These are phyloP conservation scores for Bombylius major DNA, from an alignment of 2,888 invertebrate species.

Conservation along the genomic window DNA sequence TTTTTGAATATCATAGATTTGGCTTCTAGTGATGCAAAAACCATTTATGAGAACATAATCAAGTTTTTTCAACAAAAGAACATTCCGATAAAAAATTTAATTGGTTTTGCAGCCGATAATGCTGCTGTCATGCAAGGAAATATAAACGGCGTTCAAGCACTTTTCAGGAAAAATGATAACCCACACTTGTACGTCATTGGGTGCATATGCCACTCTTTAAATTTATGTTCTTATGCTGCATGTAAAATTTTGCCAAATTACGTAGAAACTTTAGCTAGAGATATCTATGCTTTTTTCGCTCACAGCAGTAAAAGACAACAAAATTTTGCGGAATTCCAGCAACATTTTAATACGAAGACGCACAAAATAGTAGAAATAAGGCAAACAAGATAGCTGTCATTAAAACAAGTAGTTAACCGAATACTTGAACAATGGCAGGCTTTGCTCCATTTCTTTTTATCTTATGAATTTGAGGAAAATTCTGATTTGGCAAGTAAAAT, in stretches of 20 bases:
- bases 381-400: conserved; percentile 21
- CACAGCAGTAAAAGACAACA: conserved; percentile 20
- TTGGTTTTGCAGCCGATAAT: too few relatives aligned
- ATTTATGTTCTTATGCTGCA: conserved; percentile 17
- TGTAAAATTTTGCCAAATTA: conserved; percentile 17
- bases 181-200: conserved; percentile 19
- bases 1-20: too few relatives aligned
- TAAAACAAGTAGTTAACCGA: conserved; percentile 14
- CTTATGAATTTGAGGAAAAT: background rate
- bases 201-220: conserved; percentile 21
- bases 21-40: too few relatives aligned
- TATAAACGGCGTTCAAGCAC: too few relatives aligned
- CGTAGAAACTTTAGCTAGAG: conserved; percentile 18
- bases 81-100: too few relatives aligned
- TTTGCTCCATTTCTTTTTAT: conserved; percentile 7
- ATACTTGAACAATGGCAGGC: conserved; percentile 9
- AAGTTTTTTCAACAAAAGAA: too few relatives aligned
- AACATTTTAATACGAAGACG: conserved; percentile 17
- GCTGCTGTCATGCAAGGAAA: too few relatives aligned
- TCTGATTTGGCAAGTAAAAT: too few relatives aligned
- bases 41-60: too few relatives aligned
- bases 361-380: conserved; percentile 20
- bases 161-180: conserved; percentile 2
- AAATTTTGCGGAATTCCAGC: conserved; percentile 20
- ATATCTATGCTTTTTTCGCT: conserved; percentile 19